Conservation (phyloP, 2,797 vertebrate species). For the Oreonectes daqikongensis region DNA sequence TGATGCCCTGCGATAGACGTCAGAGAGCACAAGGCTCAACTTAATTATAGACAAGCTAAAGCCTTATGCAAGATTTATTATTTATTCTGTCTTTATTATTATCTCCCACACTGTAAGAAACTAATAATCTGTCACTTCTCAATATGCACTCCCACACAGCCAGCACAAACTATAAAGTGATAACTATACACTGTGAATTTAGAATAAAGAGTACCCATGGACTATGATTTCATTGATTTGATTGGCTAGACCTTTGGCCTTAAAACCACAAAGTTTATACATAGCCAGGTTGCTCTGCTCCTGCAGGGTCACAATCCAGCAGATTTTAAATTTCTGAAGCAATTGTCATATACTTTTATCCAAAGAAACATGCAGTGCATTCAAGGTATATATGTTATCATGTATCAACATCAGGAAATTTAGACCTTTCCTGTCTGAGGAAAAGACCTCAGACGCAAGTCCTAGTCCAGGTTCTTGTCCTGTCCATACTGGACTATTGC, state of each 20-base stretch:
- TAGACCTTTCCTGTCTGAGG: too few relatives aligned
- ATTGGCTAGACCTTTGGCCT: not conserved
- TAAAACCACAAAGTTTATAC: too few relatives aligned
- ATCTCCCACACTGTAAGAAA: conserved; percentile 8
- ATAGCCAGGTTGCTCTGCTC: not conserved
- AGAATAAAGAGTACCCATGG: not conserved
- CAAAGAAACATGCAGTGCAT: too few relatives aligned
- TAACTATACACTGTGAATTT: conserved; percentile 3
- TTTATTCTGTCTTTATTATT: conserved; percentile 16
- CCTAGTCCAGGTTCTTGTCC: too few relatives aligned
- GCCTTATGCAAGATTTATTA: not conserved
- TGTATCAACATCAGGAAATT: too few relatives aligned
- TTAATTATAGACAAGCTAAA: conserved; percentile 57
- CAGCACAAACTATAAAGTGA: conserved; percentile 1
- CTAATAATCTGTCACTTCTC: conserved; percentile 10
- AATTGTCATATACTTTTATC: too few relatives aligned
- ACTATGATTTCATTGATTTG: not conserved
- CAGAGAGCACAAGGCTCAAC: conserved; percentile 52
- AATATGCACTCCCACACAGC: not conserved
- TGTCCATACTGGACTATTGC: too few relatives aligned
- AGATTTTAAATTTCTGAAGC: too few relatives aligned
- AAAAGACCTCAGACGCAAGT: too few relatives aligned
- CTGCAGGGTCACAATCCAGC: too few relatives aligned
- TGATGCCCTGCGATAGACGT: conserved; percentile 47
- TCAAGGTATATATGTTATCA: too few relatives aligned